Conservation (phyloP, 2,113 vertebrate genomes). For the Carlito syrichta region DNA sequence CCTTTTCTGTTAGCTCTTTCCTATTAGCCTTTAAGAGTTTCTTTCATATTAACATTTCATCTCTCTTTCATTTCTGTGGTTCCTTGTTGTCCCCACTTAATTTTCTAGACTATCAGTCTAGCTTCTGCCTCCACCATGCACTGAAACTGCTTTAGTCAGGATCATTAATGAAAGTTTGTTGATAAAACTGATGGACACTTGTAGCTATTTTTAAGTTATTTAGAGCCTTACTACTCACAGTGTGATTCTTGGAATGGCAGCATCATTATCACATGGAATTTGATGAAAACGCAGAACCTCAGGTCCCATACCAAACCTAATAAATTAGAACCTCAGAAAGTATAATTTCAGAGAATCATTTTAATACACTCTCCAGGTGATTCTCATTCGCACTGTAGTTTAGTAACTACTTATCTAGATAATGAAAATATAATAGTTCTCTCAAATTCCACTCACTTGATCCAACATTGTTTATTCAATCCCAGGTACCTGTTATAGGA, state of each 20-base stretch:
- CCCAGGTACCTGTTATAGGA: neutral
- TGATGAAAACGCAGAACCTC: neutral
- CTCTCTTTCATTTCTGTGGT: neutral
- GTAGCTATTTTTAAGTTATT: neutral
- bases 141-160: neutral
- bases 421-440: neutral
- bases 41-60: neutral
- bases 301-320: neutral
- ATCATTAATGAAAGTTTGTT: neutral
- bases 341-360: neutral
- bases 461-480: neutral
- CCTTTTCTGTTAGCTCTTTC: neutral
- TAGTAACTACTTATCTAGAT: neutral
- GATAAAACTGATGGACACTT: neutral
- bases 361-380: neutral
- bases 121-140: neutral
- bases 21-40: neutral
- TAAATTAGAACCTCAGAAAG: neutral
- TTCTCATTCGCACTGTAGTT: neutral
- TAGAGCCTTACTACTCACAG: neutral
- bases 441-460: neutral
- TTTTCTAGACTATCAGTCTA: neutral
- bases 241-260: neutral
- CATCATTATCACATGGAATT: neutral
- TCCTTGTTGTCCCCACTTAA: neutral